Base-by-base conservation (phyloP, 2,113 vertebrate genomes). In the Passer domesticus region DNA sequence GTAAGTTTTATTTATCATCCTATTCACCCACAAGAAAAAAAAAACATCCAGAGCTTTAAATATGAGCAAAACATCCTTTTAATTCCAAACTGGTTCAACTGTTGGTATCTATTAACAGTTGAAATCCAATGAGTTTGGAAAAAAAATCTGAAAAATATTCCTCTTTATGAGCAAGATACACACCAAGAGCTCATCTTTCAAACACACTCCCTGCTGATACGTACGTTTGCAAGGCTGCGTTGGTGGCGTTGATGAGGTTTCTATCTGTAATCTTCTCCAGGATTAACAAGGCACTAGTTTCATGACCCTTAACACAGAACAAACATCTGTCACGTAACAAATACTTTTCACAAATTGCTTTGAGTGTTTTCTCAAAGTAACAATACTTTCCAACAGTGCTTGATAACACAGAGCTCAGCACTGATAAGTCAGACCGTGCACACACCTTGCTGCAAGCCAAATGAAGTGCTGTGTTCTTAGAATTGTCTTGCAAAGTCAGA, bases 241-340 rank as follows among this genome's bases (percentile, higher is more conserved):
- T 99, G 92, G 99, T 99, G 96, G 99, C 98, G 49, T 99, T 99
- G 97, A 99, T 99, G 98, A 99, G 99, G 98, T 99, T 99, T 98
- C 98, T 98, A 94, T 99, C 99, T 21, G 98, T 98, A 97, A 99
- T 99, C 98, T 99, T 99, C 98, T 99, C 99, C 98, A 99, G 97
- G 98, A 99, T 99, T 98, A 99, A 99, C 99, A 99, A 99, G 99
- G 99, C 99, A 99, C 99, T 99, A 98, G 99, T 99, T 99, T 99
- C 99, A 98, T 99, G 99, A 97, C 99, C 99, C 99, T 99, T 95
- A 81, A 97, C 90, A 95, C 46, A 97, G 70, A 95, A 85, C 41
- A 97, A 88, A 94, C 37, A 95, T 78, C 44, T 91, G 95, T 97
- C 87, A 97, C 22, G 41, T 55, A 56, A 50, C 64, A 76, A 43